Evolutionary conservation across 2,797 vertebrate genomes (phyloP), one percentile per base, ranked within the genome.

Genomic region (Uromys caudimaculatus): DNA sequence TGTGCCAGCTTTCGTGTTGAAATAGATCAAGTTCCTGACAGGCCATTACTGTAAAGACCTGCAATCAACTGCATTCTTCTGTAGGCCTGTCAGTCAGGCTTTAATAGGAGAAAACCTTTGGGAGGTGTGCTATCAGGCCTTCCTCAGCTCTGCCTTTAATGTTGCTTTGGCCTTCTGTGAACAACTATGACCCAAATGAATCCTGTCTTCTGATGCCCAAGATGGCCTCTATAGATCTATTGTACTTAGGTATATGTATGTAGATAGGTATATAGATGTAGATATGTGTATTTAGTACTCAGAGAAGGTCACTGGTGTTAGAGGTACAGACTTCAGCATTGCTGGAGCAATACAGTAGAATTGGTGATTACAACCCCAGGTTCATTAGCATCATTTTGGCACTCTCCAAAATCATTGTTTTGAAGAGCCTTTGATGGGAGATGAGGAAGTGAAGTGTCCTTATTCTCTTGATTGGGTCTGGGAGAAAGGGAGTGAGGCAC

Each of bases 1-100:
- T 97, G 95, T 96, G 96, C 97, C 90, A 95, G 92, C 94, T 97
- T 98, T 98, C 94, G 93, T 94, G 94, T 95, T 97, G 95, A 98
- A 98, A 96, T 98, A 98, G 96, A 98, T 98, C 92, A 98, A 96
- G 97, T 96, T 96, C 67, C 95, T 98, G 98, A 98, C 97, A 98
- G 98, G 71, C 98, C 90, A 97, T 98, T 98, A 98, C 96, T 95
- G 90, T 97, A 96, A 97, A 97, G 98, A 93, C 95, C 79, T 98
- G 95, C 89, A 97, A 62, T 97, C 89, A 97, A n/a, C 95, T 95
- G 95, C 93, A 94, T 96, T 97, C 96, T 96, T 83, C 81, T n/a
- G 58, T 92, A 83, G 81, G 71, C 73, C 96, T 97, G 96, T 86
- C 97, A 97, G 86, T 96, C 96, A 90, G 83, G 93, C 96, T 95